Base-by-base conservation (phyloP, 1,140 invertebrate genomes). In the Lasioglossum albipes region DNA sequence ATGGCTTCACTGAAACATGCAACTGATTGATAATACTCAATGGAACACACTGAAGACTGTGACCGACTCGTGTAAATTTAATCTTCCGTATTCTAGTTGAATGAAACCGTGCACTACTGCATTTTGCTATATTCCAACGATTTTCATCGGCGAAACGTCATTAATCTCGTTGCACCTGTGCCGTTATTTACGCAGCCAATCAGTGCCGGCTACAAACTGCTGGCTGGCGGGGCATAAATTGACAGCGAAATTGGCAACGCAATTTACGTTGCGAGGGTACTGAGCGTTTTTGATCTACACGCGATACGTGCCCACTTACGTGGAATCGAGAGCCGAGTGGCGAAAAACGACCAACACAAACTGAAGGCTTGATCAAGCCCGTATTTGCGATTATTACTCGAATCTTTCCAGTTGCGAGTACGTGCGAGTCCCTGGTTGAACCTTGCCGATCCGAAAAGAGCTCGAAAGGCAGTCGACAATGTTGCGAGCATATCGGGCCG, bases 231-330 rank as follows among this genome's bases (percentile, higher is more conserved):
- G 41, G 16, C 41, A 6, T 59, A 69, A 61, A 76, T 76, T 18
- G 75, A 45, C 65, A 59, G 57, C 66, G 41, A 76, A 76, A 76
- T 76, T 76, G 65, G 41, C 41, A 64, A 52, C 13, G 68, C 42
- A 64, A 71, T 78, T 78, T 70, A 78, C 64, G 42, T 1, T 22
- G 41, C 66, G 22, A 59, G 69, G 31, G 22, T 69, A 69, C 22
- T 41, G 59, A 22, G 0, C 3, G 36, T 49, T 59, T 72, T 52
- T 64, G 7, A 78, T 78, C 42, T 20, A 49, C 57, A 64, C 54
- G 75, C 75, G 68, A 78, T 64, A 52, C 45, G n/a, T n/a, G 20
- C 16, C 31, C 27, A 13, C 31, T 64, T 64, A 64, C 45, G n/a
- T 49, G 68, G 31, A 70, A 77, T 70, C 45, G 66, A 61, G 27